Base-by-base conservation (phyloP, 2,113 vertebrate species). In the Illadopsis cleaveri region DNA sequence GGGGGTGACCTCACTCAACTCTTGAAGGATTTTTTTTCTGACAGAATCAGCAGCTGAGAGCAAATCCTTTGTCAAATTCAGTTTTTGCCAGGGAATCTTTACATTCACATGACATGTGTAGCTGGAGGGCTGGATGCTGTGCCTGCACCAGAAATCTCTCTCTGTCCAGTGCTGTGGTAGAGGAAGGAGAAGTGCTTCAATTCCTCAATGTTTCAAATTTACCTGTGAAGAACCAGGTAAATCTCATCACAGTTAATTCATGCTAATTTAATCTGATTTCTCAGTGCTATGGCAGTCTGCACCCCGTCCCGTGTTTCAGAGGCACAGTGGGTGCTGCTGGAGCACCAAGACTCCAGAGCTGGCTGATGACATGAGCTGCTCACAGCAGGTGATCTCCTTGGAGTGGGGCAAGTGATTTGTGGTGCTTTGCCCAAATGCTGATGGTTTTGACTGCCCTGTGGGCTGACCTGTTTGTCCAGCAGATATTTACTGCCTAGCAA, bases 291-390 rank as follows among this genome's bases (percentile, higher is more conserved):
- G 50, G 20, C 58, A 2, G 7, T 17, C 42, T 68, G 64, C 38
- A 78, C 17, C 15, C 1, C 70, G 19, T 35, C 30, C 66, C 8
- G 0, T 6, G 45, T 53, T 76, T 51, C 0, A 0, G 68, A 35
- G 42, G 24, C 21, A 10, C 16, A 0, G 9, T 4, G 14, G 37
- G 13, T 1, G 1, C 60, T 53, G 56, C 73, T 22, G 62, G 45
- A 60, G 37, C 22, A 76, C 0, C 5, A 4, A 4, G 3, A 3
- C 31, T 23, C 12, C 51, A 9, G 20, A 22, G 17, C 51, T 15
- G 66, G 35, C 31, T 1, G 8, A 6, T 3, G 73, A 42, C 57
- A 42, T 0, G 10, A 80, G 53, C 30, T 4, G 1, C 53, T n/a
- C 38, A 44, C 33, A 38, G 71, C 53, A 61, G 57, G 35, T 7